Evolutionary conservation across 2,113 vertebrate genomes (phyloP).

Genomic region (Salminus brasiliensis): DNA sequence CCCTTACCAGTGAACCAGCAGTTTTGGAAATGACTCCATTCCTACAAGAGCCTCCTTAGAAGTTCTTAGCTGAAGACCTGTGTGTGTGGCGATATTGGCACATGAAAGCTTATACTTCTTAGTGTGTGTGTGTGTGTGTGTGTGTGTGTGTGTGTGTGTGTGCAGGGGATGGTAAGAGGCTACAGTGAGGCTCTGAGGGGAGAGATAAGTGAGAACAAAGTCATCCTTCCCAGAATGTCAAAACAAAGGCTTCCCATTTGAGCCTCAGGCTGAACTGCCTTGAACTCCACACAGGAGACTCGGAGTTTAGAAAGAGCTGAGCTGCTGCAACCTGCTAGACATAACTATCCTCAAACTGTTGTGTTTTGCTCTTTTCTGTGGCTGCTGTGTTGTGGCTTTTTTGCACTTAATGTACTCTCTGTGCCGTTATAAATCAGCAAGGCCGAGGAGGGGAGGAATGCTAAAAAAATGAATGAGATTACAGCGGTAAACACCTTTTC

Average conservation of each 20-base stretch:
- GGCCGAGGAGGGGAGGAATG: not conserved
- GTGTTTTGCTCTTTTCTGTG: constrained; percentile 2
- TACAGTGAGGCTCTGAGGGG: constrained; percentile 34
- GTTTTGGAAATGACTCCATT: constrained; percentile 33
- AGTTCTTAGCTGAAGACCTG: not conserved
- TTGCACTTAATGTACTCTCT: not conserved
- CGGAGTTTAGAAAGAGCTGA: constrained; percentile 46
- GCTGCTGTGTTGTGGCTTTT: not conserved
- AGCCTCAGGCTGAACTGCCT: constrained; percentile 53
- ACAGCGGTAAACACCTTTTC: not conserved
- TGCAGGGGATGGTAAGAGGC: constrained; percentile 34
- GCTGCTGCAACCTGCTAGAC: constrained; percentile 60
- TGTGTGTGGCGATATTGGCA: constrained; percentile 21
- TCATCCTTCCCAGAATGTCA: constrained; percentile 63
- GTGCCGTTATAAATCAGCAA: not conserved
- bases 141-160: not conserved
- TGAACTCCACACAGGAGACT: constrained; percentile 62
- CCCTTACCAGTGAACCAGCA: constrained; percentile 9
- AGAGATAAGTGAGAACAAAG: constrained; percentile 74
- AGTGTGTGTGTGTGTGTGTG: not conserved
- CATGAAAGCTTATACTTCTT: constrained; percentile 45
- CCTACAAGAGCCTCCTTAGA: constrained; percentile 33
- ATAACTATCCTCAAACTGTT: constrained; percentile 57
- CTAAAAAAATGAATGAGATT: not conserved
- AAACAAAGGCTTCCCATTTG: constrained; percentile 68